Evolutionary conservation across 1,140 invertebrate species (phyloP), one percentile per base, ranked within the genome.

Genomic region (Bathynomus jamesi): DNA sequence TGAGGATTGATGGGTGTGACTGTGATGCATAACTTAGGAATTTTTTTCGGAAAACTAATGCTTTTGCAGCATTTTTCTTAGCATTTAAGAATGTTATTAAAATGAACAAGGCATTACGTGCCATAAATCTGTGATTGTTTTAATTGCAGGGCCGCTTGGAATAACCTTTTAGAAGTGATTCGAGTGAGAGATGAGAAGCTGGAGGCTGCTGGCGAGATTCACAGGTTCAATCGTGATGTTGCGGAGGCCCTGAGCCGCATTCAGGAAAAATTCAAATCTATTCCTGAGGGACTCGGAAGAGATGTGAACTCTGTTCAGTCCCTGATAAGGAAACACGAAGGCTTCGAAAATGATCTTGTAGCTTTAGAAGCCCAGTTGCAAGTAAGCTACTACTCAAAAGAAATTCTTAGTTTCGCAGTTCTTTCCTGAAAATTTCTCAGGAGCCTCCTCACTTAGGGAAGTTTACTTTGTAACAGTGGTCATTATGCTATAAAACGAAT

Each of bases 191-290:
- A 94, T 75, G 87, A 91, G 71, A 89, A 94, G 65, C 84, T 99
- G 8, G 87, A 90, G 78, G 95, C 94, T 0, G 96, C 96, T 5
- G 95, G 93, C 24, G 94, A 98, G 83, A 95, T 98, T 74, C 96
- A 98, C 82, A 86, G 94, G 46, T 98, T 97, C 86, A 96, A 98
- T 83, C 87, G 95, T 27, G 96, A 99, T 82, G 94, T 96, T 0
- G 92, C 91, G 7, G 96, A 99, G 80, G 91, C 95, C 4, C 82
- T 95, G 1, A 91, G 92, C 11, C 86, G 95, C 28, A 95, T 97
- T 31, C 90, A 78, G 40, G 76, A 78, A 61, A 96, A 96, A 81
- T 88, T 89, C 76, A 88, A 90, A 3, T 89, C 88, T 4, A 86
- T 96, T 31, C 90, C 92, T 7, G 90, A 91, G 11, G 93, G 95